Conservation (phyloP, 2,797 vertebrate genomes). For the Cryptoblepharus egeriae region DNA sequence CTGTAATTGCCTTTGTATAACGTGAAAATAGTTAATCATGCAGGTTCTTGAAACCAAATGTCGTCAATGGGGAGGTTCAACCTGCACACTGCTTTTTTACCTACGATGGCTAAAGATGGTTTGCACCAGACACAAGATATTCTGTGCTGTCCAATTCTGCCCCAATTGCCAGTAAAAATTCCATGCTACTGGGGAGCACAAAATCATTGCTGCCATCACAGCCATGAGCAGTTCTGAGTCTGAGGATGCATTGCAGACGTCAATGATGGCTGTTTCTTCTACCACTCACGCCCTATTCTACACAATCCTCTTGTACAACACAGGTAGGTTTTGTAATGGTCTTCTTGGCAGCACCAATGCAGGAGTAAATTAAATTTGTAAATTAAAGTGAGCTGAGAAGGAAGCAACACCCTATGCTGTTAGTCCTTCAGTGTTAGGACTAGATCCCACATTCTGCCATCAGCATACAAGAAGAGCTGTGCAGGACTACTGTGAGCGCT, state of each 20-base stretch:
- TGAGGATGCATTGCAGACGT: background rate
- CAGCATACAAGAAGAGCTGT: background rate
- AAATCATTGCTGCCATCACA: background rate
- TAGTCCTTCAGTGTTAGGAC: background rate
- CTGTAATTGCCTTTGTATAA: too few species aligned
- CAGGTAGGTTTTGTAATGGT: background rate
- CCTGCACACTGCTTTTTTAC: background rate
- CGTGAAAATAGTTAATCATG: too few species aligned
- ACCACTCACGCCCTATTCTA: background rate
- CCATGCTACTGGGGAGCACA: background rate
- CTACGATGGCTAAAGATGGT: background rate
- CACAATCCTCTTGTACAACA: background rate
- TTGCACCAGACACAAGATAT: too few species aligned
- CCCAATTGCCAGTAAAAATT: background rate
- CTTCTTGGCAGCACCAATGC: background rate
- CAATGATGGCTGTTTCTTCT: background rate
- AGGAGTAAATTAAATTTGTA: too few species aligned
- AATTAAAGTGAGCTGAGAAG: too few species aligned
- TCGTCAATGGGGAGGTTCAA: too few species aligned
- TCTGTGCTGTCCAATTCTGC: background rate
- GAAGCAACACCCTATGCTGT: background rate
- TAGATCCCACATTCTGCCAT: background rate
- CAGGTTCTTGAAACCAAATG: too few species aligned
- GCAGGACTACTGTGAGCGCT: background rate
- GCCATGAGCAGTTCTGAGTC: background rate